Evolutionary conservation across 2,113 vertebrate species (phyloP).

Genomic region (Lethenteron reissneri): DNA sequence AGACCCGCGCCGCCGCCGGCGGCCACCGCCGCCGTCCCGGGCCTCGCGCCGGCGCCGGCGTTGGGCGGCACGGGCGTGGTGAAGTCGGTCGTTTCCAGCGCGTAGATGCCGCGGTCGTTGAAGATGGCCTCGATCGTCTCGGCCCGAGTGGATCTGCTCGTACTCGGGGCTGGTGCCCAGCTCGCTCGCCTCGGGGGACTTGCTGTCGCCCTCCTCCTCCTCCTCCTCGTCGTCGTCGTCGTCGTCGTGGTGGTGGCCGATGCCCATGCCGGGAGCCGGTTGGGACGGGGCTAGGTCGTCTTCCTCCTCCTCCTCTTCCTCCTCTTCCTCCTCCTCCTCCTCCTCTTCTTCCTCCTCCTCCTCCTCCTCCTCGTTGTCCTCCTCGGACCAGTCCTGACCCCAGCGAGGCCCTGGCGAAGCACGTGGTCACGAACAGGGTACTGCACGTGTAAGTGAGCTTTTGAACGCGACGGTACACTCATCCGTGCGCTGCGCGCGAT

Average conservation of each 20-base stretch:
- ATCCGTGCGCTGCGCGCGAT: no score
- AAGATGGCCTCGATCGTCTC: conserved; percentile 1
- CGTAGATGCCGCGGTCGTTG: conserved; percentile 2
- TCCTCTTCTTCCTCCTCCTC: no score
- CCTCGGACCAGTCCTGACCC: conserved; percentile 4
- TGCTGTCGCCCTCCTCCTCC: not conserved
- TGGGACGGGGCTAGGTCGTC: no score
- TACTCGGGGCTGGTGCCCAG: conserved; percentile 2
- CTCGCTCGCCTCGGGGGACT: conserved; percentile 1
- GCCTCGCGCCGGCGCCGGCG: not conserved
- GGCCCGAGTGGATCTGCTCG: conserved; percentile 1
- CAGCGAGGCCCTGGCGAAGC: not conserved
- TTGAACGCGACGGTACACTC: no score
- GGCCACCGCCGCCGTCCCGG: not conserved
- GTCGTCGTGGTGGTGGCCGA: no score
- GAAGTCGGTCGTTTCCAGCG: conserved; percentile 4
- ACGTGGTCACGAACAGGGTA: no score
- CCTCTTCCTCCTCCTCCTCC: no score
- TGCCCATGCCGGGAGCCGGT: no score
- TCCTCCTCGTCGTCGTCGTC: no score
- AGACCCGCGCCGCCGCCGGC: not conserved
- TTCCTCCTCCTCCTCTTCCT: no score
- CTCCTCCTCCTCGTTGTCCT: not conserved
- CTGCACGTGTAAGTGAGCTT: no score
- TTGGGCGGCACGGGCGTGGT: not conserved